phyloP scores from a whole-genome alignment of 2,797 vertebrate genomes.

The Poeciliopsis turneri region DNA sequence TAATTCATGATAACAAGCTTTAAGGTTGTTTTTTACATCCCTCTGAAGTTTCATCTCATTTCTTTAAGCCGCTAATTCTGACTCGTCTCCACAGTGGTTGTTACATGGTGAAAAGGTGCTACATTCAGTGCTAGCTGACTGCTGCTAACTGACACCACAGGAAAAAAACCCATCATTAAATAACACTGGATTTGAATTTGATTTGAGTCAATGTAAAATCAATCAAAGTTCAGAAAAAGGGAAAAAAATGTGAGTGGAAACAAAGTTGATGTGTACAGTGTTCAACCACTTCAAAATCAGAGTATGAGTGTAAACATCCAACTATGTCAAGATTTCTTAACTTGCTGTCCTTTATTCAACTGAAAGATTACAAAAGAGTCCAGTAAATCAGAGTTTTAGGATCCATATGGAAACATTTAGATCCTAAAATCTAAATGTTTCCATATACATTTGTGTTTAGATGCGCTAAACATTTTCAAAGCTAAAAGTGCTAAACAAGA shows the following conservation, averaged over 20 bases:
- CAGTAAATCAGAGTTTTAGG: neutral
- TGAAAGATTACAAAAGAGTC: neutral
- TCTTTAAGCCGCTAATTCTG: neutral
- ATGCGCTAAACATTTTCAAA: neutral
- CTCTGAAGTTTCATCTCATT: neutral
- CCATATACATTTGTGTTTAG: too few species aligned
- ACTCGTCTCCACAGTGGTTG: neutral
- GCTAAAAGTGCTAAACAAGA: neutral
- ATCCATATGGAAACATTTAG: neutral
- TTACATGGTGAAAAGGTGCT: neutral
- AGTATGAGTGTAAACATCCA: neutral
- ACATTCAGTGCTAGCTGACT: neutral
- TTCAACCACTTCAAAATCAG: neutral
- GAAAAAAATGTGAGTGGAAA: neutral
- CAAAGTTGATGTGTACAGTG: neutral
- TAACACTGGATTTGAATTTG: neutral
- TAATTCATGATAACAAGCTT: neutral
- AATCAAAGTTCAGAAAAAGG: neutral
- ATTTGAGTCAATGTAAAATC: neutral
- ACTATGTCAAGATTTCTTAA: neutral
- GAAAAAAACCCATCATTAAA: neutral
- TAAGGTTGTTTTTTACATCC: neutral
- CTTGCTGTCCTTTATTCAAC: neutral
- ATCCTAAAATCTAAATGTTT: too few species aligned
- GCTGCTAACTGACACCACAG: neutral